Conservation (phyloP, 2,797 vertebrate genomes). For the Semotilus atromaculatus region DNA sequence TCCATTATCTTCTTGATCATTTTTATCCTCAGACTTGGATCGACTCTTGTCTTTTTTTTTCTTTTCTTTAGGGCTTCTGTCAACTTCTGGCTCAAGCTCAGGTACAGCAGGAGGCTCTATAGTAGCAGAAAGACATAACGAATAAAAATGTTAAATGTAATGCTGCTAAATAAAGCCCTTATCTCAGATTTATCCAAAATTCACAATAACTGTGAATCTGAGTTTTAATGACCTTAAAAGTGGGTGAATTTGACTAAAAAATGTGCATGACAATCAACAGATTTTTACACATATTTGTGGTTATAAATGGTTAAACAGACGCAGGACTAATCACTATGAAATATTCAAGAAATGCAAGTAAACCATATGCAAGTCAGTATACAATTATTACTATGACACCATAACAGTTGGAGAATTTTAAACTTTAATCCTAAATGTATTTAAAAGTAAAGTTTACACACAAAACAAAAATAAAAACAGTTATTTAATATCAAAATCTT, state of each 20-base stretch:
- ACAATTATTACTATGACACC: not conserved
- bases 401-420: not conserved
- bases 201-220: not conserved
- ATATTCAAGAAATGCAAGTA: not conserved
- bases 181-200: not conserved
- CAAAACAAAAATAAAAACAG: not conserved
- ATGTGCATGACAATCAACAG: not conserved
- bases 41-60: constrained; percentile 76
- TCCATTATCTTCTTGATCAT: constrained; percentile 67
- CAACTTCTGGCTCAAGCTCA: constrained; percentile 56
- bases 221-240: not conserved
- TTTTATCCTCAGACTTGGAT: constrained; percentile 65
- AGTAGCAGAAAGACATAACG: constrained; percentile 6
- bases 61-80: constrained; percentile 71
- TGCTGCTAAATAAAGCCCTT: not conserved
- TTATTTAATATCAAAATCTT: not conserved
- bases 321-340: not conserved
- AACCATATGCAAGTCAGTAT: not conserved
- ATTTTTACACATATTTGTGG: not conserved
- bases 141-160: not conserved
- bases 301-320: not conserved
- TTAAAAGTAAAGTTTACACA: not conserved
- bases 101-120: constrained; percentile 64
- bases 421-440: not conserved
- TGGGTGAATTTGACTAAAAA: not conserved